Evolutionary conservation across 1,140 invertebrate genomes (phyloP), one percentile per base, ranked within the genome.

Genomic region (Bathynomus jamesi): DNA sequence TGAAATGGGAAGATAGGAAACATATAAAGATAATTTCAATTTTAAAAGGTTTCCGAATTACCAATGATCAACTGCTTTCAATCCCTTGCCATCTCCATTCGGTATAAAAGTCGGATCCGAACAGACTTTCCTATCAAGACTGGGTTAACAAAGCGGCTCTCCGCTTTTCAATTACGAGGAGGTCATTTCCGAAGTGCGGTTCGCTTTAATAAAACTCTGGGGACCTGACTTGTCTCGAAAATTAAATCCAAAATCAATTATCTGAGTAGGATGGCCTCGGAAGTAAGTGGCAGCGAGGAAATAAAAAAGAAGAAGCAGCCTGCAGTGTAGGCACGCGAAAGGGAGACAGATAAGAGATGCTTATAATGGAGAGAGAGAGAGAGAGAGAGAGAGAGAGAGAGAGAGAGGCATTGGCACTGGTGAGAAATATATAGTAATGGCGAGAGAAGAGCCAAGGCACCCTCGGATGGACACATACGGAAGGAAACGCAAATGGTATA

Each of bases 171-270:
- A 53, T 53, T 53, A 53, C 40, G 40, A 53, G 40, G 21, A 53
- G 40, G 40, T 53, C 40, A 53, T 53, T 53, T 53, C 40, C 11
- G 40, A 53, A 53, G 40, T 53, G 40, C 40, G 40, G 40, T 53
- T 21, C 40, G 5, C 40, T 53, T 53, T 53, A 53, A 53, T 53
- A 53, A 53, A 53, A 53, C 40, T 53, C 40, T 17, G 40, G 40
- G 21, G 40, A 53, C 40, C 40, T 53, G 40, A 53, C 11, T 53
- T 53, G 40, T 53, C 40, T 53, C 40, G 40, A 53, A 53, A 53
- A 53, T 53, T 53, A 53, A 53, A 53, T 53, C 40, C 40, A 53
- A 53, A 53, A 53, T 53, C 40, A 53, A 53, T 53, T 53, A 53
- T 53, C 21, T 53, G 40, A 53, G 11, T 53, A 17, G 40, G 40